A percentile compares a stretch with the other conserved stretches of the same genome.
These are phyloP conservation scores for Molossus molossus DNA, from an alignment of 2,797 vertebrate genomes.

Conservation along the genomic window DNA sequence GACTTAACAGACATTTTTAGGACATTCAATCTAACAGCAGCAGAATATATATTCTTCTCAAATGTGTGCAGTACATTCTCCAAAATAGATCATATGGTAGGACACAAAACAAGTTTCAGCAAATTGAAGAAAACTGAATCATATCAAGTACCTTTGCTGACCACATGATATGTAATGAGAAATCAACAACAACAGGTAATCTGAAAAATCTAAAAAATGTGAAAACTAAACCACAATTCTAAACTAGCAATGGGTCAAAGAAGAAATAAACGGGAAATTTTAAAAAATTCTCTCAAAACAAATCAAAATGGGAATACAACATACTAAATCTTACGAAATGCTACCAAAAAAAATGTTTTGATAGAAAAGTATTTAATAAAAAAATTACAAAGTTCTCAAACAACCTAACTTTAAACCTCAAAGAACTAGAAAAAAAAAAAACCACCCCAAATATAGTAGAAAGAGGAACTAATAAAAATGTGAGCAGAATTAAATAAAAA, in stretches of 20 bases:
- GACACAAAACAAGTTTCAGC: neutral
- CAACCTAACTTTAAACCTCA: neutral
- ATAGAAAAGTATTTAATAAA: neutral
- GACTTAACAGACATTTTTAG: neutral
- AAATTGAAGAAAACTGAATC: neutral
- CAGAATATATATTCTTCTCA: neutral
- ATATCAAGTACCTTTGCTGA: neutral
- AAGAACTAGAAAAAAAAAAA: neutral
- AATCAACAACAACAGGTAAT: neutral
- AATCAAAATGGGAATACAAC: neutral
- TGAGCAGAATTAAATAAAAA: neutral
- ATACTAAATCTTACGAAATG: neutral
- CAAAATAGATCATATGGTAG: neutral
- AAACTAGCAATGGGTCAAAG: neutral
- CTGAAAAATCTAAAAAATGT: neutral
- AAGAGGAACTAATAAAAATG: neutral
- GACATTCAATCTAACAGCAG: neutral
- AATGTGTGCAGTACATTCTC: neutral
- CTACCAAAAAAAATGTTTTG: neutral
- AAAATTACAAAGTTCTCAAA: neutral
- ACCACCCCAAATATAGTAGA: neutral
- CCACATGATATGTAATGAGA: neutral
- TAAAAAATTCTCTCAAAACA: neutral
- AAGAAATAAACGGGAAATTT: neutral
- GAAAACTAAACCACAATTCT: neutral